Percentiles rank a stretch among this genome's conserved stretches.
These are phyloP conservation scores for Apotomis capreana DNA, from an alignment of 2,888 invertebrate genomes.

Conservation along the genomic window DNA sequence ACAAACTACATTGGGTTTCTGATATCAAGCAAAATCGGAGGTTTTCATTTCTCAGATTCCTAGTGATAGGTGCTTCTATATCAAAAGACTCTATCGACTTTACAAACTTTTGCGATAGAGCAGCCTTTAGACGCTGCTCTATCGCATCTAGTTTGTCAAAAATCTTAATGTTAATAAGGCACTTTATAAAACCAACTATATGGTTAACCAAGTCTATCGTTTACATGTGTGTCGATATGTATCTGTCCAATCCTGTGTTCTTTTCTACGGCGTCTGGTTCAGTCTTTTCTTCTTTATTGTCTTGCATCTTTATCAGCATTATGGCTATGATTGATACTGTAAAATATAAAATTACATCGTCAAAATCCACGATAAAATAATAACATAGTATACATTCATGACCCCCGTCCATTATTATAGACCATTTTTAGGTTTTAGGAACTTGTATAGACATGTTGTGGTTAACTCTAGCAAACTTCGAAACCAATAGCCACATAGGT, in stretches of 20 bases:
- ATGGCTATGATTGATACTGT: conserved; percentile 75
- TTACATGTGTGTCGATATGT: conserved; percentile 77
- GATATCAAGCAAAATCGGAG: neutral
- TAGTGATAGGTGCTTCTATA: too few species aligned
- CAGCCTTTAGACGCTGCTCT: neutral
- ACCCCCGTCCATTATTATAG: too few species aligned
- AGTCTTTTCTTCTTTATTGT: conserved; percentile 50
- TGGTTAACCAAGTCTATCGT: neutral
- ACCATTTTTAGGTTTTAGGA: too few species aligned
- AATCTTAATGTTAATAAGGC: conserved; percentile 24
- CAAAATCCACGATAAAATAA: too few species aligned
- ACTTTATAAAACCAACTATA: conserved; percentile 8
- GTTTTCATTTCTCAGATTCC: neutral
- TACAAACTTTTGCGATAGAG: neutral
- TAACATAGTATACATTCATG: too few species aligned
- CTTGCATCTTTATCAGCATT: conserved; percentile 69
- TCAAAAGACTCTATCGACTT: neutral
- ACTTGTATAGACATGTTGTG: too few species aligned
- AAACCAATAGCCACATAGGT: too few species aligned
- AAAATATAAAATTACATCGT: conserved; percentile 43
- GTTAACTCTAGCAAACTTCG: too few species aligned
- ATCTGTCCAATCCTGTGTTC: conserved; percentile 66
- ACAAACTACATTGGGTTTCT: too few species aligned
- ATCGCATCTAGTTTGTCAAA: neutral
- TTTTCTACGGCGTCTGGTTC: conserved; percentile 56